phyloP scores from a whole-genome alignment of 2,113 vertebrate species.

The Dissostichus mawsoni region DNA sequence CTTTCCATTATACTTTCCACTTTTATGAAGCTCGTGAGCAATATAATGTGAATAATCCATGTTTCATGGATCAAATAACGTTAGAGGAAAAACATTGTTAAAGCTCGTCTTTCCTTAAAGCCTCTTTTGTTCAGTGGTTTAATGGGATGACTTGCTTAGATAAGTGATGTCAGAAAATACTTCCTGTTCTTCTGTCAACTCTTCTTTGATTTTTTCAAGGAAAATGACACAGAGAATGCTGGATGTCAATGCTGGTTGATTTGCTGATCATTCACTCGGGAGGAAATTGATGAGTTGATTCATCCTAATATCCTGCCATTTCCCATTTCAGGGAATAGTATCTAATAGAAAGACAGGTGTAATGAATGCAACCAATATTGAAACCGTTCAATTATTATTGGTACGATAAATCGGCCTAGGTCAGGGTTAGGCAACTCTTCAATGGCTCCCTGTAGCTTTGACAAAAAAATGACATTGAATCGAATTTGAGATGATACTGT shows the following conservation, averaged over 20 bases:
- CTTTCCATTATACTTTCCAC: constrained; percentile 10
- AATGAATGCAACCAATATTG: background rate
- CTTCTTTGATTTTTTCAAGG: background rate
- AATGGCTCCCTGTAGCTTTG: no score
- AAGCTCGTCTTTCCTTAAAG: background rate
- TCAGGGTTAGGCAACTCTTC: no score
- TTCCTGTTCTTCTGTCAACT: background rate
- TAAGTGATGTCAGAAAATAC: background rate
- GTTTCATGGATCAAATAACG: background rate
- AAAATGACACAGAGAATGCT: background rate
- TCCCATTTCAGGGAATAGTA: background rate
- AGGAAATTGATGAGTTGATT: background rate
- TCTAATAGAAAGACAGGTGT: background rate
- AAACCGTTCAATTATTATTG: no score
- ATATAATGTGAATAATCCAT: constrained; percentile 20
- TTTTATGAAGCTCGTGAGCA: constrained; percentile 12
- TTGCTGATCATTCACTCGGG: background rate
- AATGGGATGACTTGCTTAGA: background rate
- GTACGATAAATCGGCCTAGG: no score
- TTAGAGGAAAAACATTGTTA: constrained; percentile 1
- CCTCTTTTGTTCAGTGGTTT: background rate
- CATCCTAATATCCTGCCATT: background rate
- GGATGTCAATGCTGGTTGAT: background rate
- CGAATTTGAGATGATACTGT: no score
- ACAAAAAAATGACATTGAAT: no score